These are phyloP conservation scores for Lagocephalus sceleratus DNA, from an alignment of 2,797 vertebrate species.

Conservation along the genomic window DNA sequence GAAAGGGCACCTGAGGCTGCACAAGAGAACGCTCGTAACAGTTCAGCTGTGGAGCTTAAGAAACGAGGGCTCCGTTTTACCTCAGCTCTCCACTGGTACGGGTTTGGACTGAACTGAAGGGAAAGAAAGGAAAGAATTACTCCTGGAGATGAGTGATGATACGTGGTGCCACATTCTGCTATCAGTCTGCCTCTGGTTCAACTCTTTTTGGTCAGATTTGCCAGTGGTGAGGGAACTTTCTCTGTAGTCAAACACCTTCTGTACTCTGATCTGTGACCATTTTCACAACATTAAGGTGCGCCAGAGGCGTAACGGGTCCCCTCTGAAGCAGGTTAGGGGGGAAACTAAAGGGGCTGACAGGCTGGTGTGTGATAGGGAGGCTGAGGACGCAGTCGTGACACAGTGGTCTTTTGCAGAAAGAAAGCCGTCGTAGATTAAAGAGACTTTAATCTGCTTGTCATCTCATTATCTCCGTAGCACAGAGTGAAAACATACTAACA, in stretches of 20 bases:
- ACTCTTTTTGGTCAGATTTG: too few species aligned
- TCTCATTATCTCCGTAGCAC: background rate
- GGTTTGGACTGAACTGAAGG: constrained; percentile 17
- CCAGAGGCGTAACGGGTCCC: too few species aligned
- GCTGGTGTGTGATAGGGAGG: constrained; percentile 77
- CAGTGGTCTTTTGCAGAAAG: constrained; percentile 48
- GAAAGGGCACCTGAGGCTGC: constrained; percentile 50
- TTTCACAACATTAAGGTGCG: too few species aligned
- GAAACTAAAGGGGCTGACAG: constrained; percentile 57
- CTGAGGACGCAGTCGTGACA: constrained; percentile 75
- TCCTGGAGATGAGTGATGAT: too few species aligned
- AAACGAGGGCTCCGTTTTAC: constrained; percentile 2
- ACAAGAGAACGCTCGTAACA: constrained; percentile 1
- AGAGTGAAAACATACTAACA: too few species aligned
- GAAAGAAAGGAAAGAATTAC: background rate
- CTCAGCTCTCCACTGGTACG: constrained; percentile 32
- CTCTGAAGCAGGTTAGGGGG: too few species aligned
- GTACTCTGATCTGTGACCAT: too few species aligned
- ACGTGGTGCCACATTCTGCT: too few species aligned
- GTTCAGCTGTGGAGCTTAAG: background rate
- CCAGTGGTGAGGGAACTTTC: too few species aligned
- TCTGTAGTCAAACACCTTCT: too few species aligned
- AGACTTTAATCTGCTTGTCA: background rate
- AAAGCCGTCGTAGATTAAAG: background rate
- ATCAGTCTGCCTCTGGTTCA: background rate